A percentile compares a stretch with the other conserved stretches of the same genome.
These are phyloP conservation scores for Nomada goodeniana DNA, from an alignment of 2,888 invertebrate species.

Conservation along the genomic window DNA sequence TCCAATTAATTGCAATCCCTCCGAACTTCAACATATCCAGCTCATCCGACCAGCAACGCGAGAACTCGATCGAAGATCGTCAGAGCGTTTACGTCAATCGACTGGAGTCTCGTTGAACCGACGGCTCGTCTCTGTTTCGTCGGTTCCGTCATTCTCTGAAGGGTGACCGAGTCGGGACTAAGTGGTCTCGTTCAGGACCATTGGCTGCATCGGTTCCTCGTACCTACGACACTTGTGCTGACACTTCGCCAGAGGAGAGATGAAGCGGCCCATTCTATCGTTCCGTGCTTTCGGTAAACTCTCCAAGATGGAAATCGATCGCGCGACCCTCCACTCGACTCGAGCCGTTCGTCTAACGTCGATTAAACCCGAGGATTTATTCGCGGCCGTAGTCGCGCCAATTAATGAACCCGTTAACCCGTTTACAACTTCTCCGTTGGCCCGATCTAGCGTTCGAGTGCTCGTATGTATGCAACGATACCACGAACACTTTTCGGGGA, in stretches of 20 bases:
- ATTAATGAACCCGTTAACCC: slow-evolving; percentile 53
- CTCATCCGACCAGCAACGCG: not conserved
- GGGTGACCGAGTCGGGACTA: slow-evolving; percentile 45
- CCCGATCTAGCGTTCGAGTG: not conserved
- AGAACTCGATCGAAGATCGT: not conserved
- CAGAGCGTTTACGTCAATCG: slow-evolving; percentile 19
- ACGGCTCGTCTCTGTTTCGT: not conserved
- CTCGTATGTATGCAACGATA: not conserved
- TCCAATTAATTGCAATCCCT: slow-evolving; percentile 10
- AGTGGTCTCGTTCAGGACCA: slow-evolving; percentile 60
- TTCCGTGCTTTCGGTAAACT: slow-evolving; percentile 51
- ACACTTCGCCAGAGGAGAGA: slow-evolving; percentile 61
- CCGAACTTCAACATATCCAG: not conserved
- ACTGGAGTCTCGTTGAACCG: slow-evolving; percentile 1
- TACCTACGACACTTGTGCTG: slow-evolving; percentile 53
- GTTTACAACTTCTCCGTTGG: slow-evolving; percentile 14
- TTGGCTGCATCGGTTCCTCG: slow-evolving; percentile 55
- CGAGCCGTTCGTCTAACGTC: slow-evolving; percentile 30
- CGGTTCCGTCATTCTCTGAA: slow-evolving; percentile 27
- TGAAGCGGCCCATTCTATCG: slow-evolving; percentile 53
- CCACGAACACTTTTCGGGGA: not conserved
- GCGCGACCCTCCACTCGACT: slow-evolving; percentile 39
- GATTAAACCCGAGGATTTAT: slow-evolving; percentile 50
- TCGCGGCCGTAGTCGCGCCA: slow-evolving; percentile 32
- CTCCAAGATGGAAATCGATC: slow-evolving; percentile 67